Evolutionary conservation across 1,140 invertebrate species (phyloP).

Genomic region (Eurosta solidaginis): DNA sequence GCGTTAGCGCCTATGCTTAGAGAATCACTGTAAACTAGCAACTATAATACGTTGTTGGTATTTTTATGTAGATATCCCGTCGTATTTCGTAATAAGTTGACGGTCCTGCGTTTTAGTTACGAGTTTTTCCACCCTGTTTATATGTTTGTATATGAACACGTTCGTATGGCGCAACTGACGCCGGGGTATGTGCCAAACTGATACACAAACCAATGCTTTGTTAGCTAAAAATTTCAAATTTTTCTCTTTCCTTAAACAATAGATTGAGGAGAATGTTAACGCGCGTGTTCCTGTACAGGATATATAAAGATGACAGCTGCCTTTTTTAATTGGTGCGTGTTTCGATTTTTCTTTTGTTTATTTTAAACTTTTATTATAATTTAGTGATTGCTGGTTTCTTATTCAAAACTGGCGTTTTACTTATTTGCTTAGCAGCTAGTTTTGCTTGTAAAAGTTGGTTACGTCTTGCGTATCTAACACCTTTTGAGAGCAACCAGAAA

Average conservation of each 20-base stretch:
- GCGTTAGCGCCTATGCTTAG: neutral
- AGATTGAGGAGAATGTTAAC: neutral
- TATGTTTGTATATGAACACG: neutral
- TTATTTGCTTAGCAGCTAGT: neutral
- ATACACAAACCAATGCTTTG: too few species aligned
- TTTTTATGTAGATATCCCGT: neutral
- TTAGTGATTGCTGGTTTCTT: neutral
- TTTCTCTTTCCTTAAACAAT: neutral
- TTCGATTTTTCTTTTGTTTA: neutral
- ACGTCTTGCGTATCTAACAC: slow-evolving; percentile 20
- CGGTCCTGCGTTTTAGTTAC: neutral
- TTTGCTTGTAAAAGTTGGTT: neutral
- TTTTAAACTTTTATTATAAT: neutral
- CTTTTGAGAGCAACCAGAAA: neutral
- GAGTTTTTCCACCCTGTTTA: neutral
- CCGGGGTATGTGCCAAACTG: too few species aligned
- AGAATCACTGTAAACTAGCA: neutral
- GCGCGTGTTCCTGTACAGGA: neutral
- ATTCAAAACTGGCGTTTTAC: neutral
- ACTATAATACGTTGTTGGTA: neutral
- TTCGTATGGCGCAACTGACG: too few species aligned
- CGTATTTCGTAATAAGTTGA: neutral
- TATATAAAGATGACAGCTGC: neutral
- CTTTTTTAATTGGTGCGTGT: neutral
- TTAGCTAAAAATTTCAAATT: neutral